Percentiles rank a stretch among this genome's conserved stretches.
These are phyloP conservation scores for Bombus turneri DNA, from an alignment of 1,140 invertebrate genomes.

Conservation along the genomic window DNA sequence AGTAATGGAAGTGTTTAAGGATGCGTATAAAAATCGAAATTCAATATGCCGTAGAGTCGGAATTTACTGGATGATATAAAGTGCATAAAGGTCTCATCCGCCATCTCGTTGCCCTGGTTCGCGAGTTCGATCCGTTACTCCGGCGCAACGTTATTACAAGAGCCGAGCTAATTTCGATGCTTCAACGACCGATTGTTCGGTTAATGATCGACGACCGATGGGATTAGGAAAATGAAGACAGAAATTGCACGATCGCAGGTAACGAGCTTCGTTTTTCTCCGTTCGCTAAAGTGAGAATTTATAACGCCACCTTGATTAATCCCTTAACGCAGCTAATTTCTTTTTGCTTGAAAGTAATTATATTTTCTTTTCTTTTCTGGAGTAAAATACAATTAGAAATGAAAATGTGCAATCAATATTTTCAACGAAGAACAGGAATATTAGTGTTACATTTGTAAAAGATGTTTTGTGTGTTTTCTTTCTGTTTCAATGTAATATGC, in stretches of 20 bases:
- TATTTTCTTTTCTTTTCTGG: too few relatives aligned
- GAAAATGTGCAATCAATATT: not conserved
- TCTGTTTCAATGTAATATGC: not conserved
- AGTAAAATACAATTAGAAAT: not conserved
- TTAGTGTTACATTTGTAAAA: not conserved
- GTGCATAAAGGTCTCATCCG: conserved; percentile 7
- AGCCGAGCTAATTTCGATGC: not conserved
- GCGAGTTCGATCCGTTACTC: not conserved
- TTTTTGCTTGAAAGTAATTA: not conserved
- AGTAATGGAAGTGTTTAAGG: conserved; percentile 60
- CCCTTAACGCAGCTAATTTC: not conserved
- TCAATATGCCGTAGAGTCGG: conserved; percentile 48
- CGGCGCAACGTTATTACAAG: not conserved
- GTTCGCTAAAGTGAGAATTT: not conserved
- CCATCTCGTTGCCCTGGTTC: not conserved
- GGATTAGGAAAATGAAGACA: not conserved
- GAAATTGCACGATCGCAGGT: not conserved
- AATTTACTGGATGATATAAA: conserved; percentile 48
- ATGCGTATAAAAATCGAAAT: conserved; percentile 63
- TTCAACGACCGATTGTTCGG: not conserved
- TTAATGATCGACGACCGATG: not conserved
- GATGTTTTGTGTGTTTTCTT: not conserved
- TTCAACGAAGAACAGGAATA: not conserved
- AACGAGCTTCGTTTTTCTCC: not conserved
- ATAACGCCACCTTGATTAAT: not conserved